phyloP scores from a whole-genome alignment of 1,140 invertebrate genomes.

The Stenopsyche tienmushanensis region DNA sequence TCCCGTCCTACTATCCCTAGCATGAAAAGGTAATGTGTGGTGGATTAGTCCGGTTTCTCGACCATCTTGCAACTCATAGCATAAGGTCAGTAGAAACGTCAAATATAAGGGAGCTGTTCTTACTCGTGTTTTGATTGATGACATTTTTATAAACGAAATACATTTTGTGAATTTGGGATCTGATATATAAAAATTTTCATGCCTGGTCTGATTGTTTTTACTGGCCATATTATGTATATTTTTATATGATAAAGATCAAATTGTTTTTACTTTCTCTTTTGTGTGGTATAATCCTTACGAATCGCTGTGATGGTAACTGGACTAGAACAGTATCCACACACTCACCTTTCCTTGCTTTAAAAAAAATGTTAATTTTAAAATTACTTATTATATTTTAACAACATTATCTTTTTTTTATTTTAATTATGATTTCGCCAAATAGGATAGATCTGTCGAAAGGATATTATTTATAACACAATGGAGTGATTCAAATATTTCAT shows the following conservation, averaged over 20 bases:
- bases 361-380: not conserved
- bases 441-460: no score
- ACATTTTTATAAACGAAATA: conserved; percentile 42
- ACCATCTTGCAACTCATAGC: conserved; percentile 11
- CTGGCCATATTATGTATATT: conserved; percentile 28
- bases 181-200: conserved; percentile 29
- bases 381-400: conserved; percentile 5
- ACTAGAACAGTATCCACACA: conserved; percentile 52
- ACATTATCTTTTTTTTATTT: conserved; percentile 21
- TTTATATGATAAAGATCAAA: conserved; percentile 12
- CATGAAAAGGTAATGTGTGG: conserved; percentile 42
- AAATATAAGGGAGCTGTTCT: conserved; percentile 48
- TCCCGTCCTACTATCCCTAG: conserved; percentile 31
- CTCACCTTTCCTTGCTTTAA: conserved; percentile 52
- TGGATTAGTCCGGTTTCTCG: conserved; percentile 39
- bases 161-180: no score
- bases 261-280: conserved; percentile 24
- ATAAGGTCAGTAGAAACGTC: conserved; percentile 42
- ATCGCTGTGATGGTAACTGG: conserved; percentile 45
- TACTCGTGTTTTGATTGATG: conserved; percentile 50
- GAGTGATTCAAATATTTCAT: no score
- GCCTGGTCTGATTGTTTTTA: conserved; percentile 36
- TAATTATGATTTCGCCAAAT: no score
- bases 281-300: conserved; percentile 27
- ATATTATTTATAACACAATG: no score